phyloP scores from a whole-genome alignment of 2,888 invertebrate genomes.

The Nymphalis c-album region DNA sequence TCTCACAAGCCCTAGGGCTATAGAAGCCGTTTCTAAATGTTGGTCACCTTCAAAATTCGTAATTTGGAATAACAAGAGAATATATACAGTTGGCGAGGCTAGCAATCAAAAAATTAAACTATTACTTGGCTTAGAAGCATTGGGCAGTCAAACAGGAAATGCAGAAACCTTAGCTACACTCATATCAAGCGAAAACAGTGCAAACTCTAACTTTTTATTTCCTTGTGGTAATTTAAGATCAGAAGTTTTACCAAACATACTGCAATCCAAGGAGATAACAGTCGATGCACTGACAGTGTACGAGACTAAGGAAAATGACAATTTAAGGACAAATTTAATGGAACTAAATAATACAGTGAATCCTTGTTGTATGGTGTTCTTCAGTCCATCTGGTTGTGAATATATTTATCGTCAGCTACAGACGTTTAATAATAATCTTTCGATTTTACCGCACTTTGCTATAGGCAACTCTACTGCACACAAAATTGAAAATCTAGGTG shows the following conservation, averaged over 20 bases:
- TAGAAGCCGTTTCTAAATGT: constrained; percentile 63
- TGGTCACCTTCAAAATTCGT: constrained; percentile 68
- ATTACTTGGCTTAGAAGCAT: constrained; percentile 61
- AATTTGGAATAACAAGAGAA: constrained; percentile 58
- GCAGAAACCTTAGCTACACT: constrained; percentile 63
- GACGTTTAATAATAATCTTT: constrained; percentile 64
- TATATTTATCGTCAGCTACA: constrained; percentile 70
- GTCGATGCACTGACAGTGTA: constrained; percentile 67
- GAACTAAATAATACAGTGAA: constrained; percentile 50
- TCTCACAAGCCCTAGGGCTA: constrained; percentile 67
- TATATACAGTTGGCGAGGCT: constrained; percentile 67
- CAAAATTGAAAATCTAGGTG: constrained; percentile 69
- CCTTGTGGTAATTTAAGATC: constrained; percentile 70
- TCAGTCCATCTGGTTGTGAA: constrained; percentile 74
- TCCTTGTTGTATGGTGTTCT: constrained; percentile 69
- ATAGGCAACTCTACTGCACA: constrained; percentile 75
- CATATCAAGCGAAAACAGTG: constrained; percentile 55
- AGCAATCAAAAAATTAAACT: constrained; percentile 57
- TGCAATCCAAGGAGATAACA: constrained; percentile 50
- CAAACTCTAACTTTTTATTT: constrained; percentile 59
- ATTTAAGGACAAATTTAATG: constrained; percentile 57
- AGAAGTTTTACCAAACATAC: constrained; percentile 57
- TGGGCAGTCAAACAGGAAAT: constrained; percentile 60
- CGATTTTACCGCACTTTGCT: constrained; percentile 66
- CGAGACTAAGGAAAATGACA: constrained; percentile 69